A percentile compares a stretch with the other conserved stretches of the same genome.
phyloP scores from a whole-genome alignment of 2,797 vertebrate genomes.

The Triplophysa yarkandensis region DNA sequence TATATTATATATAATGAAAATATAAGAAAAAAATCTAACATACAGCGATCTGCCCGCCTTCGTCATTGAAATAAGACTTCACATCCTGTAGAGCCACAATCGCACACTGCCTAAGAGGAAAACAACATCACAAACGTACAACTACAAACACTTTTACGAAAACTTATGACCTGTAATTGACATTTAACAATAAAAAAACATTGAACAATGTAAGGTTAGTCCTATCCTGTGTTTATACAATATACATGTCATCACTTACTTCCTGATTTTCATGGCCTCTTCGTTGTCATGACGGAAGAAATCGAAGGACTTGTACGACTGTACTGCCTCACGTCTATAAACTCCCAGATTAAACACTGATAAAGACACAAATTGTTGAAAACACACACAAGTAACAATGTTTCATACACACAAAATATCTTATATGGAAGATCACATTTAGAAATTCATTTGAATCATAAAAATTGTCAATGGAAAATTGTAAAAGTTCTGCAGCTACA shows the following conservation, averaged over 20 bases:
- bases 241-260: constrained; percentile 74
- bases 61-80: constrained; percentile 85
- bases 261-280: constrained; percentile 96
- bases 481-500: no score
- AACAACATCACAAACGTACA: not conserved
- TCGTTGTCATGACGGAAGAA: constrained; percentile 97
- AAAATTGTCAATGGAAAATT: no score
- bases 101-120: constrained; percentile 82
- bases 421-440: not conserved
- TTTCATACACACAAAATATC: not conserved
- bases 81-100: constrained; percentile 90
- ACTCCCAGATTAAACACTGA: constrained; percentile 96
- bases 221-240: not conserved
- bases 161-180: no score
- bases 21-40: constrained; percentile 56
- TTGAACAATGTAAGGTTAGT: not conserved
- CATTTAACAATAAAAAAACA: no score
- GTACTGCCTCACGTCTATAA: constrained; percentile 91
- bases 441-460: no score
- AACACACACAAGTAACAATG: not conserved
- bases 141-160: no score
- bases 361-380: constrained; percentile 44
- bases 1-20: not conserved
- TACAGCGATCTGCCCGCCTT: constrained; percentile 95
- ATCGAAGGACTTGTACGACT: constrained; percentile 93